Base-by-base conservation (phyloP, 2,888 invertebrate species). In the Nasonovia ribisnigri region DNA sequence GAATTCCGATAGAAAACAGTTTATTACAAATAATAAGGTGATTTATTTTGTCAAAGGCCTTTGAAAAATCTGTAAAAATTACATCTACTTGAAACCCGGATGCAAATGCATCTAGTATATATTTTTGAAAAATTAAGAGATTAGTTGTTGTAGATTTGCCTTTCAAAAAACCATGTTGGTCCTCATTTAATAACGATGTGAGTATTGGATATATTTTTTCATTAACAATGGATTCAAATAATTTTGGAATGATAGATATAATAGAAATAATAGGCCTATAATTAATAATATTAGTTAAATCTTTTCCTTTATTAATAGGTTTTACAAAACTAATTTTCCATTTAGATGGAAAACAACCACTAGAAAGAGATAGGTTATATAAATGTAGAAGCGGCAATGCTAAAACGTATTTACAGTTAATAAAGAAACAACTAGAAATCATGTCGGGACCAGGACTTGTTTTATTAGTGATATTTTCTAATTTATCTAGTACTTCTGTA, bases 361-460 rank as follows among this genome's bases (percentile, higher is more conserved):
- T 48, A 48, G 6, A 10, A 8, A 48, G 46, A 8, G 46, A 48
- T 48, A 48, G 8, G 46, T 4, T 48, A 48, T 48, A 48, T 48
- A 48, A 48, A 48, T 48, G 46, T 20, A 90, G 8, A 48, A 77
- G 36, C 1, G 77, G 67, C n/a, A n/a, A 0, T 29, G 29, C 26
- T 24, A 89, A 57, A 26, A 57, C 24, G 20, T 26, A 89, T 57
- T 57, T 89, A 43, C 16, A 90, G 29, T 67, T 8, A n/a, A 8
- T 90, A 46, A 90, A 67, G 48, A 90, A 90, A 8, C 60, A n/a
- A n/a, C n/a, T n/a, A n/a, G n/a, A n/a, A n/a, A n/a, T n/a, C n/a
- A n/a, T n/a, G n/a, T n/a, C n/a, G n/a, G 90, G 67, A 67, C 90
- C 60, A n/a, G 90, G 20, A 90, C 43, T 48, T 8, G 48, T 48